Conservation (phyloP, 2,797 vertebrate species). For the Scleropages formosus region DNA sequence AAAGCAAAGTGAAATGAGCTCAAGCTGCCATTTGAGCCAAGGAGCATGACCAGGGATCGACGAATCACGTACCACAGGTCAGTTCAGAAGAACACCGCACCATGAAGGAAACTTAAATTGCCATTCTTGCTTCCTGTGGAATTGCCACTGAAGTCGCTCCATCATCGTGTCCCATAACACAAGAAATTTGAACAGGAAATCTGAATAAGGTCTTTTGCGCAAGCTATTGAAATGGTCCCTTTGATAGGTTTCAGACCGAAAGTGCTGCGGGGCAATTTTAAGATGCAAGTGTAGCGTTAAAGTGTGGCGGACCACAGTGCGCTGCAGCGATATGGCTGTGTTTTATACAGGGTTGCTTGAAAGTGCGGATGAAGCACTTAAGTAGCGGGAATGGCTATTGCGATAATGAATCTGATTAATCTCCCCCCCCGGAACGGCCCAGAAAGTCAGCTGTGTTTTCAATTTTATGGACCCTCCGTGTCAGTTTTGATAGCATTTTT, state of each 20-base stretch:
- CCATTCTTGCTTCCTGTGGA: background rate
- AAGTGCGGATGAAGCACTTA: background rate
- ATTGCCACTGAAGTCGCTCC: background rate
- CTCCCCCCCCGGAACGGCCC: background rate
- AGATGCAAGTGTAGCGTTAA: background rate
- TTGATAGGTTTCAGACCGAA: background rate
- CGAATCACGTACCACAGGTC: too few relatives aligned
- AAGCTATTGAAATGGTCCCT: background rate
- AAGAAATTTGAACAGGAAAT: background rate
- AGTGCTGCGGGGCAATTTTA: background rate
- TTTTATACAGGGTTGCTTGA: background rate
- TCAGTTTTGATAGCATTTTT: too few relatives aligned
- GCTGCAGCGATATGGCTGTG: too few relatives aligned
- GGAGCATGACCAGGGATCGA: too few relatives aligned
- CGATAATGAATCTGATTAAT: background rate
- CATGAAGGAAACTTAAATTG: background rate
- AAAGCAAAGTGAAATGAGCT: background rate
- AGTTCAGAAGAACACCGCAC: too few relatives aligned
- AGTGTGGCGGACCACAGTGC: background rate
- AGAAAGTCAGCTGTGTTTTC: background rate
- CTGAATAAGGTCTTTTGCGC: background rate
- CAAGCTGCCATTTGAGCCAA: too few relatives aligned
- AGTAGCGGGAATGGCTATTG: background rate
- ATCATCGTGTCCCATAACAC: background rate
- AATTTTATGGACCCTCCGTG: background rate